Evolutionary conservation across 1,140 invertebrate species (phyloP), one percentile per base, ranked within the genome.

Genomic region (Drosophila novamexicana): DNA sequence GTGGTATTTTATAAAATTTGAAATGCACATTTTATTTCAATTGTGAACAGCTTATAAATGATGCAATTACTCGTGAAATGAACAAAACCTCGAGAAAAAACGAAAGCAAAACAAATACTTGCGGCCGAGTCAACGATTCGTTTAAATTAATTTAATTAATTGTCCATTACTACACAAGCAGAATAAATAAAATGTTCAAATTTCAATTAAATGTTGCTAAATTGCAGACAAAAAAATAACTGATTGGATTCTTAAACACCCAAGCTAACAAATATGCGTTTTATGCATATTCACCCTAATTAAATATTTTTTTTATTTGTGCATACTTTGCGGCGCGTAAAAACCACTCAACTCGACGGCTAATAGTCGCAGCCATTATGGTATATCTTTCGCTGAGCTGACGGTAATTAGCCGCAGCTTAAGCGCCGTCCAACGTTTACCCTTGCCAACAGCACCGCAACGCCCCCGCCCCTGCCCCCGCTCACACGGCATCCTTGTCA

Each of bases 381-480:
- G 16, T 57, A 39, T 66, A 57, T 59, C 56, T 66, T 71, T 54
- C 57, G 65, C 66, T 66, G 66, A 69, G 59, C 58, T 69, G 18
- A 67, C 7, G 62, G 62, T 86, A 88, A 86, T 86, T 86, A 86
- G 79, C 82, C 71, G 71, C 61, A 88, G 83, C 76, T 76, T 79
- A 79, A 72, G 67, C 67, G 67, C 36, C 42, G 6, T 29, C 39
- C 50, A 36, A 12, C 32, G 3, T 37, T 16, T 12, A 6, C n/a
- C 10, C 32, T 10, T 49, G 18, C 22, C 34, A 37, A 61, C 57
- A 45, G 36, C 18, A 34, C 14, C n/a, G 32, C 14, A 0, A 0
- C 14, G 14, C 14, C 14, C 14, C 16, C 10, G 0, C 18, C n/a
- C 10, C 8, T 1, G 9, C 40, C 37, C 0, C 6, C 34, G 18